Percentiles rank a stretch among this genome's conserved stretches.
These are phyloP conservation scores for Epiblema foenella DNA, from an alignment of 2,888 invertebrate genomes.

Conservation along the genomic window DNA sequence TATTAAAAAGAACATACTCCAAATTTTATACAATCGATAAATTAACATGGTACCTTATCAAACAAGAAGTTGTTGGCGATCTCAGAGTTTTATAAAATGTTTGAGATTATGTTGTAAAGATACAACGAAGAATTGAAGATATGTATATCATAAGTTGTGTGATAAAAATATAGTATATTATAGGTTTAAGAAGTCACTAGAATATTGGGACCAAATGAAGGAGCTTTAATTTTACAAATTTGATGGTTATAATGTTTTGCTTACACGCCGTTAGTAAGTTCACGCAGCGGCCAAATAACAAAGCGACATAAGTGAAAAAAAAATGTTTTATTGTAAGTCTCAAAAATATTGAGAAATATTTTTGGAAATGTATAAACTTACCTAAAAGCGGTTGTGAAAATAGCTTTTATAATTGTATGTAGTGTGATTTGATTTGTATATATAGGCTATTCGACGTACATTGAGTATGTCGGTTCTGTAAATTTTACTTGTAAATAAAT, in stretches of 20 bases:
- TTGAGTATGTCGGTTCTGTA: slow-evolving; percentile 36
- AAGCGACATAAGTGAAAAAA: not conserved
- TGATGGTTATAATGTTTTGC: slow-evolving; percentile 10
- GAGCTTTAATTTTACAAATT: slow-evolving; percentile 70
- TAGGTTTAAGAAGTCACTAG: slow-evolving; percentile 64
- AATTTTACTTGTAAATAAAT: slow-evolving; percentile 39
- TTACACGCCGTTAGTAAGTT: not conserved
- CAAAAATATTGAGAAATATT: not conserved
- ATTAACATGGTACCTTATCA: slow-evolving; percentile 15
- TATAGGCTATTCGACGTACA: slow-evolving; percentile 37
- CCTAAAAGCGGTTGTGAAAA: slow-evolving; percentile 41
- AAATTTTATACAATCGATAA: not conserved
- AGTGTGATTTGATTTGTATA: slow-evolving; percentile 40
- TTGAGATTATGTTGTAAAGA: slow-evolving; percentile 56
- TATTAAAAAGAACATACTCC: no score
- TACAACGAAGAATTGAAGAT: slow-evolving; percentile 61
- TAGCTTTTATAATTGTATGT: slow-evolving; percentile 18
- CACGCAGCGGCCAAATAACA: not conserved
- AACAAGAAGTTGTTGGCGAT: slow-evolving; percentile 65
- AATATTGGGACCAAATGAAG: slow-evolving; percentile 68
- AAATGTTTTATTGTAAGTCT: not conserved
- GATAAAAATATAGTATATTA: slow-evolving; percentile 73
- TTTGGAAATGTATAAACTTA: not conserved
- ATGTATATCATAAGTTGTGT: slow-evolving; percentile 72
- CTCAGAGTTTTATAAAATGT: slow-evolving; percentile 73